These are phyloP conservation scores for Salvelinus namaycush DNA, from an alignment of 2,113 vertebrate species.

Conservation along the genomic window DNA sequence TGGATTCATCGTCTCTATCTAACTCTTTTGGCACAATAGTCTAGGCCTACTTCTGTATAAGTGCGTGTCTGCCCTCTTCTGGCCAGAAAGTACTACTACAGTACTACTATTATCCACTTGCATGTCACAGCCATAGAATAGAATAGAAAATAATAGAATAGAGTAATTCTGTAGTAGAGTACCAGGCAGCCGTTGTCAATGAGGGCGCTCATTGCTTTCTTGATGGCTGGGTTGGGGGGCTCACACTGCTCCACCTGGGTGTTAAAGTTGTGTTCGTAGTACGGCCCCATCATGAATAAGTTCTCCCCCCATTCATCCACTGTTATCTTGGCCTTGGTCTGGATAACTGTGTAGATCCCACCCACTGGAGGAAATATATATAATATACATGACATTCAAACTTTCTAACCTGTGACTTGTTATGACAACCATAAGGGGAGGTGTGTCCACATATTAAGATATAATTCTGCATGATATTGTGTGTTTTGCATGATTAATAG, in stretches of 20 bases:
- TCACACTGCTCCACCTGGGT: constrained; percentile 93
- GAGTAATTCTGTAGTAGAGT: not conserved
- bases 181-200: constrained; percentile 89
- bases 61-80: constrained; percentile 27
- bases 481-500: no score
- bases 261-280: constrained; percentile 92
- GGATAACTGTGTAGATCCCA: constrained; percentile 97
- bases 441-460: not conserved
- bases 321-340: constrained; percentile 93
- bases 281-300: constrained; percentile 91
- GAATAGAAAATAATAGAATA: not conserved
- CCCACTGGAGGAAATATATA: constrained; percentile 80
- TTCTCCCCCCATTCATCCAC: constrained; percentile 96
- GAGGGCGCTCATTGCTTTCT: constrained; percentile 83
- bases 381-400: not conserved
- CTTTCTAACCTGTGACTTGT: not conserved
- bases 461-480: not conserved
- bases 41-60: not conserved
- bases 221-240: constrained; percentile 74
- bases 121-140: no score
- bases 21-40: not conserved
- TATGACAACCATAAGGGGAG: no score
- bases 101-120: not conserved
- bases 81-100: constrained; percentile 11
- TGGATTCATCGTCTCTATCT: not conserved